Percentiles rank a stretch among this genome's conserved stretches.
phyloP scores from a whole-genome alignment of 2,797 vertebrate species.

The Diplodus sargus region DNA sequence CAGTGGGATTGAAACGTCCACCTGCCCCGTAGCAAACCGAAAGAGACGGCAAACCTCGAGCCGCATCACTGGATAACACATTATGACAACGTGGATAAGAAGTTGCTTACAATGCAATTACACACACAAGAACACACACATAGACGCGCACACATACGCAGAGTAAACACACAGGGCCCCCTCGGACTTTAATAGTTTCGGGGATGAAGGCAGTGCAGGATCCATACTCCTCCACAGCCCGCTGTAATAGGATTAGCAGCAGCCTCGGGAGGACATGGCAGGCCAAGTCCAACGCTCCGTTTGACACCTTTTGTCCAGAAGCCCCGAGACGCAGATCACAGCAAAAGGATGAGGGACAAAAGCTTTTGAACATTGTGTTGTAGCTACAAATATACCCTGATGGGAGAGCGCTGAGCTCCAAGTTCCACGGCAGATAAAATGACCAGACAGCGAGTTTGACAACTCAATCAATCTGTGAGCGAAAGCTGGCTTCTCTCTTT shows the following conservation, averaged over 20 bases:
- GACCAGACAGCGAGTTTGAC: slow-evolving; percentile 60
- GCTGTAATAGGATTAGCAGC: slow-evolving; percentile 84
- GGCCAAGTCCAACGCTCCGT: slow-evolving; percentile 77
- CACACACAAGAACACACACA: slow-evolving; percentile 72
- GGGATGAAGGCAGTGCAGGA: slow-evolving; percentile 62
- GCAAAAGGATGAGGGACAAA: slow-evolving; percentile 79
- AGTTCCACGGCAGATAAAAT: slow-evolving; percentile 55
- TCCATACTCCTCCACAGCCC: slow-evolving; percentile 63
- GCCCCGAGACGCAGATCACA: slow-evolving; percentile 74
- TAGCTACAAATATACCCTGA: slow-evolving; percentile 79
- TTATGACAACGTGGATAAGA: slow-evolving; percentile 80
- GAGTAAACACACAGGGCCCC: slow-evolving; percentile 69
- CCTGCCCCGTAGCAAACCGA: slow-evolving; percentile 60
- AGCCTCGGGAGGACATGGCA: slow-evolving; percentile 70
- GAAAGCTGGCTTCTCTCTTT: neutral
- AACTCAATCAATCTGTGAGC: slow-evolving; percentile 68
- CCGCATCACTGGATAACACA: slow-evolving; percentile 78
- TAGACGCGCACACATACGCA: slow-evolving; percentile 46
- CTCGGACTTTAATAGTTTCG: slow-evolving; percentile 54
- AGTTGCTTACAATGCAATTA: slow-evolving; percentile 80
- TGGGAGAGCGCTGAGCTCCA: slow-evolving; percentile 69
- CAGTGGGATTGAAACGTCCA: slow-evolving; percentile 73
- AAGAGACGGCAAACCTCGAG: slow-evolving; percentile 59
- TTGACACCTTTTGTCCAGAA: slow-evolving; percentile 83
- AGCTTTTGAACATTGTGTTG: slow-evolving; percentile 77